Base-by-base conservation (phyloP, 2,888 invertebrate genomes). In the Galerucella pusilla region DNA sequence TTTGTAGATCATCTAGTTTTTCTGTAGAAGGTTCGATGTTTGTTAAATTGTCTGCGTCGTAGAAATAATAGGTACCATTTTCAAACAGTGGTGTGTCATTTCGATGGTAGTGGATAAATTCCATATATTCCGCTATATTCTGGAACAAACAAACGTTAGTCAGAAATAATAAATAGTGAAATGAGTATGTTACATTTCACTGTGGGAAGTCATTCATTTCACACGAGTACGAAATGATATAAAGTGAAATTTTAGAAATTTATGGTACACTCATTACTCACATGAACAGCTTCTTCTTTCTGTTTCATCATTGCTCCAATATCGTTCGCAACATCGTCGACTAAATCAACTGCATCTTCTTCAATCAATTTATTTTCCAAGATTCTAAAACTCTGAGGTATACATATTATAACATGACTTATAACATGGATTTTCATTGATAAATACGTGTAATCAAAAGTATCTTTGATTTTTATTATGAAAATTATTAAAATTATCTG, bases 231-330 rank as follows among this genome's bases (percentile, higher is more conserved):
- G 3, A 28, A 28, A 28, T 28, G 28, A 2, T 28, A 28, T 28
- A 28, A 28, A 28, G 3, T 28, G 28, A 28, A 28, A 28, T 28
- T 28, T 1, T 28, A 28, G 28, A 28, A 28, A 28, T 28, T 28
- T 28, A 28, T 2, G 3, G 1, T 28, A 28, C n/a, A 10, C 7
- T 14, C 7, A 2, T 4, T 72, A 92, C 80, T 92, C 92, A 87
- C 96, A 91, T 92, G 84, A 6, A 97, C 94, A 5, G 96, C 96
- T 81, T 94, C 93, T 80, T 94, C 93, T 89, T 96, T 96, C 35
- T 93, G 90, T 78, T 94, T 93, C 93, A 96, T 94, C 93, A 96
- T 95, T 67, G 91, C 91, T 84, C 94, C 92, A 77, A 97, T 93
- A 83, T 95, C 94, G 75, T 92, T 91, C 5, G 94, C 93, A 89